A percentile compares a stretch with the other conserved stretches of the same genome.
Evolutionary conservation across 1,140 invertebrate species (phyloP).

Genomic region (Drosophila bocki): DNA sequence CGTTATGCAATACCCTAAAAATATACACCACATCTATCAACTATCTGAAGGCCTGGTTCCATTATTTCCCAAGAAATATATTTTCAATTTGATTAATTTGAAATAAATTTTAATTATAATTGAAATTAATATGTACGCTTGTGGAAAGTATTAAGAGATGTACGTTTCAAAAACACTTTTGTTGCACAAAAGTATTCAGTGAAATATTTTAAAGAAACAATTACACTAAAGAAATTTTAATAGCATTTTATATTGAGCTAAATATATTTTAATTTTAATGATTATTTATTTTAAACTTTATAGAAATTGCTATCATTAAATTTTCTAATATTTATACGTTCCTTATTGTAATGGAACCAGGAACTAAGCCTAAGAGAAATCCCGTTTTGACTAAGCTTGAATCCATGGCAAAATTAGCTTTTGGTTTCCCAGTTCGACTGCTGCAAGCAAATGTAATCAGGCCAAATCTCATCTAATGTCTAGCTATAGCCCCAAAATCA

Average conservation of each 20-base stretch:
- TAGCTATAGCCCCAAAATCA: constrained; percentile 24
- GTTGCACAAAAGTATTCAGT: background rate
- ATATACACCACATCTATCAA: constrained; percentile 30
- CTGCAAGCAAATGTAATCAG: constrained; percentile 46
- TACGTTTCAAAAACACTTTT: constrained; percentile 2
- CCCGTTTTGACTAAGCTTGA: constrained; percentile 25
- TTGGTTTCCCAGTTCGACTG: constrained; percentile 28
- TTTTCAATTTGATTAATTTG: constrained; percentile 4
- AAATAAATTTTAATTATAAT: background rate
- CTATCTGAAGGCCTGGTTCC: constrained; percentile 16
- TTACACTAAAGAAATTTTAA: background rate
- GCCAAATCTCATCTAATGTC: constrained; percentile 44
- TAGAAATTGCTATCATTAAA: background rate
- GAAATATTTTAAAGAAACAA: background rate
- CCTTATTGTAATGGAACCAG: background rate
- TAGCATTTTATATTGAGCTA: background rate
- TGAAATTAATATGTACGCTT: background rate
- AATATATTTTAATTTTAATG: background rate
- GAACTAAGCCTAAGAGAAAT: background rate
- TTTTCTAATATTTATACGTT: background rate
- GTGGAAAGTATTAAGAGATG: background rate
- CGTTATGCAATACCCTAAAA: constrained; percentile 58
- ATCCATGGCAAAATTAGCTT: constrained; percentile 26
- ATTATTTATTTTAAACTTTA: background rate
- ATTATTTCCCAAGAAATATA: background rate